Evolutionary conservation across 2,888 invertebrate species (phyloP).

Genomic region (Yponomeuta evonymella): DNA sequence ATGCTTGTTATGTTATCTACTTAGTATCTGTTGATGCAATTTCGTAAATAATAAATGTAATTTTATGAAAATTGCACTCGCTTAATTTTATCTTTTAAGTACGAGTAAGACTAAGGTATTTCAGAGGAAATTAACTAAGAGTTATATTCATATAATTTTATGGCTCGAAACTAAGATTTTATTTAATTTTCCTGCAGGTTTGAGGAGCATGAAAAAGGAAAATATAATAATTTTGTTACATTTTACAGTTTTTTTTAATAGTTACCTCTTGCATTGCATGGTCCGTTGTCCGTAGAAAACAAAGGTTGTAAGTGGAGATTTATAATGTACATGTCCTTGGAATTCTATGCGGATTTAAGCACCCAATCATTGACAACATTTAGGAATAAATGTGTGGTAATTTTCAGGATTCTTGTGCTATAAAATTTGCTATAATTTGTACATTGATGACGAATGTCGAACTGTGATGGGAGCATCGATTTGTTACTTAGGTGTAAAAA

Average conservation of each 20-base stretch:
- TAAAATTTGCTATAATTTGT: not conserved
- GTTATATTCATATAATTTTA: too few relatives aligned
- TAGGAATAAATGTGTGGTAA: not conserved
- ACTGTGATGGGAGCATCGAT: not conserved
- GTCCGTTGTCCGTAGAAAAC: conserved; percentile 57
- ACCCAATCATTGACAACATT: conserved; percentile 52
- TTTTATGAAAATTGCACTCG: too few relatives aligned
- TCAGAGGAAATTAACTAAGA: too few relatives aligned
- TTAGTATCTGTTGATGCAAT: too few relatives aligned
- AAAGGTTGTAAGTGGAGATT: conserved; percentile 54
- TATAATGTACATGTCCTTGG: conserved; percentile 73
- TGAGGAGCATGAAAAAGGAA: too few relatives aligned
- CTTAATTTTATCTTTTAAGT: too few relatives aligned
- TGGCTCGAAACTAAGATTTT: too few relatives aligned
- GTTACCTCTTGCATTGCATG: conserved; percentile 64
- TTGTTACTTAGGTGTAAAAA: not conserved
- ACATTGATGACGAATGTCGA: not conserved
- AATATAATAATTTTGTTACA: too few relatives aligned
- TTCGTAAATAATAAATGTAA: too few relatives aligned
- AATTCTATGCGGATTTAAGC: conserved; percentile 50
- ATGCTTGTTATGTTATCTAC: too few relatives aligned
- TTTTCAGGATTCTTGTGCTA: not conserved
- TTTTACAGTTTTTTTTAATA: conserved; percentile 24
- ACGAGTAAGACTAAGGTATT: too few relatives aligned
- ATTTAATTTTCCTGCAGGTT: too few relatives aligned